These are phyloP conservation scores for Trinorchestia longiramus DNA, from an alignment of 1,140 invertebrate species.

Conservation along the genomic window DNA sequence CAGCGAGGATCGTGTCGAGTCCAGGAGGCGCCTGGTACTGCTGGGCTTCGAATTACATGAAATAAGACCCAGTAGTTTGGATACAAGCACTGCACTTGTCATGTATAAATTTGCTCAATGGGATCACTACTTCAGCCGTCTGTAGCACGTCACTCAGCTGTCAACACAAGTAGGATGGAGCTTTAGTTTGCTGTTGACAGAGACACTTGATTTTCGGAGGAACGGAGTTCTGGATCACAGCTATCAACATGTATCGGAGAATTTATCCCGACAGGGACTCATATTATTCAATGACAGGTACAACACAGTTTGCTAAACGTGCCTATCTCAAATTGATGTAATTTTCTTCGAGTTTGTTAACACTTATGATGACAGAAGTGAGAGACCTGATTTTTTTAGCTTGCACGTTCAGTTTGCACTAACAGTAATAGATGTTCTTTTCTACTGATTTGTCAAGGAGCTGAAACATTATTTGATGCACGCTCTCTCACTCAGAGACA, in stretches of 20 bases:
- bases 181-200: background rate
- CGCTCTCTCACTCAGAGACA: background rate
- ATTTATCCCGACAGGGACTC: background rate
- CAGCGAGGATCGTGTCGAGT: background rate
- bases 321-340: background rate
- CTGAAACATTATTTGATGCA: background rate
- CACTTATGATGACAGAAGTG: background rate
- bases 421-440: background rate
- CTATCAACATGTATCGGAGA: background rate
- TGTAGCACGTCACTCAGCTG: background rate
- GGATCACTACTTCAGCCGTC: background rate
- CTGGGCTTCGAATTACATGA: background rate
- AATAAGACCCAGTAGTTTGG: background rate
- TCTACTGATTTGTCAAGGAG: background rate
- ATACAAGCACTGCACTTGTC: background rate
- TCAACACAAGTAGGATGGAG: background rate
- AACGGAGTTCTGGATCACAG: background rate
- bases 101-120: background rate
- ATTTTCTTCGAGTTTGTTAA: background rate
- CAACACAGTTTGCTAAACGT: background rate
- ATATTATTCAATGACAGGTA: background rate
- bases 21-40: background rate
- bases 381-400: background rate
- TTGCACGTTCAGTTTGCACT: background rate
- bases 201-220: background rate